phyloP scores from a whole-genome alignment of 1,140 invertebrate genomes.

The Dinothrombium tinctorium region DNA sequence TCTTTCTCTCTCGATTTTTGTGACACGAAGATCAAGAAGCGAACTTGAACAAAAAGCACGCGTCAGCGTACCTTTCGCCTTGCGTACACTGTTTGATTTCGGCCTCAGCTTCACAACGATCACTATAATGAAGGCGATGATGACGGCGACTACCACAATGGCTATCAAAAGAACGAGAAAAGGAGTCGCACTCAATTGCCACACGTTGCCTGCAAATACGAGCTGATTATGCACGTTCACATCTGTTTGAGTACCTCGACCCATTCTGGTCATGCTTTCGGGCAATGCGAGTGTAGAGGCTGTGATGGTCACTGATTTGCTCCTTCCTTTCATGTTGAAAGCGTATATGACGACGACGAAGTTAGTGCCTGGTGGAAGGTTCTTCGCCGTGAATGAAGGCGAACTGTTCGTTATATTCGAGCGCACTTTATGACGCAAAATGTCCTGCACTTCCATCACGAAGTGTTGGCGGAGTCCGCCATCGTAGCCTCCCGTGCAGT shows the following conservation, averaged over 20 bases:
- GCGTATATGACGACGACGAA: too few species aligned
- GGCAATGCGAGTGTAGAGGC: slow-evolving; percentile 49
- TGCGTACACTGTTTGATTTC: slow-evolving; percentile 1
- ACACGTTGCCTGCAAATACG: slow-evolving; percentile 13
- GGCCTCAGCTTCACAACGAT: slow-evolving; percentile 13
- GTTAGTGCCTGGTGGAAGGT: slow-evolving; percentile 4
- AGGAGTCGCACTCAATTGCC: slow-evolving; percentile 16
- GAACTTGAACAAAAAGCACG: too few species aligned
- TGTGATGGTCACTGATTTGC: slow-evolving; percentile 38
- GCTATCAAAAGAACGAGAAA: slow-evolving; percentile 14
- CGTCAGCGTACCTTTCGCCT: background rate
- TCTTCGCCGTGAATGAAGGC: background rate
- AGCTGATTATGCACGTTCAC: slow-evolving; percentile 4
- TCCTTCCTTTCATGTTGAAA: slow-evolving; percentile 49
- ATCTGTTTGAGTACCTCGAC: slow-evolving; percentile 25
- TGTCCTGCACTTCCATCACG: slow-evolving; percentile 43
- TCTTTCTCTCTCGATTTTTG: too few species aligned
- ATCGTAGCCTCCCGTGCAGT: slow-evolving; percentile 57
- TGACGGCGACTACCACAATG: slow-evolving; percentile 14
- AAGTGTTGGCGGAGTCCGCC: slow-evolving; percentile 57
- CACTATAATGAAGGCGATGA: slow-evolving; percentile 15
- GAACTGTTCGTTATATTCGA: background rate
- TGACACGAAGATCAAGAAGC: too few species aligned
- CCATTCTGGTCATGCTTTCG: slow-evolving; percentile 52
- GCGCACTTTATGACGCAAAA: background rate